Evolutionary conservation across 2,888 invertebrate species (phyloP).

Genomic region (Sthenelais limicola): DNA sequence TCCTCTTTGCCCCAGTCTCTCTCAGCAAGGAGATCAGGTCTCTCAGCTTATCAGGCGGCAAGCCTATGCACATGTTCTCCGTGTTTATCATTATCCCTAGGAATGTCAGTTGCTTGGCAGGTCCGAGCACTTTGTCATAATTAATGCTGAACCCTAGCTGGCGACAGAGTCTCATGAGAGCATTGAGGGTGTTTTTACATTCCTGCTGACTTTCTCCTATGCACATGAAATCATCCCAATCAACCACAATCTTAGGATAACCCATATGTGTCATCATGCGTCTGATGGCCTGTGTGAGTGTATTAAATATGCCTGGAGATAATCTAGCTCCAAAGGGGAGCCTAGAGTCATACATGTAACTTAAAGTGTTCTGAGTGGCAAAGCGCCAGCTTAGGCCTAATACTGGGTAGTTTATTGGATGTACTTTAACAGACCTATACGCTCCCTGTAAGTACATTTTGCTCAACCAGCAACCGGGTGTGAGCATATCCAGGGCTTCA

Average conservation of each 20-base stretch:
- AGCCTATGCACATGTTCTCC: background rate
- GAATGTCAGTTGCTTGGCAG: conserved; percentile 1
- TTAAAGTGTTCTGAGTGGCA: background rate
- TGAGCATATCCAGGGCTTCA: too few species aligned
- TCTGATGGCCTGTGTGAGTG: background rate
- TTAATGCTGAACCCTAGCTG: conserved; percentile 12
- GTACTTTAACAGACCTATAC: background rate
- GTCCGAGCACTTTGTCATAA: conserved; percentile 3
- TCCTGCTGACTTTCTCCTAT: background rate
- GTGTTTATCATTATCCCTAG: background rate
- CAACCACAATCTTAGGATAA: background rate
- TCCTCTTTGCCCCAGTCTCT: background rate
- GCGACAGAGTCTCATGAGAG: background rate
- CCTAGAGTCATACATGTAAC: background rate
- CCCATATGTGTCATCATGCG: background rate
- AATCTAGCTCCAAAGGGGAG: conserved; percentile 10
- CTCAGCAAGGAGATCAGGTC: background rate
- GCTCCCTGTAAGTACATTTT: background rate
- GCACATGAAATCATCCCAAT: background rate
- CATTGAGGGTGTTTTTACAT: background rate
- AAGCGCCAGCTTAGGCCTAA: background rate
- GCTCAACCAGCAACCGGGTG: background rate
- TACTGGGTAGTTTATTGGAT: background rate
- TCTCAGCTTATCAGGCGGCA: background rate
- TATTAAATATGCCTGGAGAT: background rate